Evolutionary conservation across 2,797 vertebrate genomes (phyloP).

Genomic region (Ispidina lecontei): DNA sequence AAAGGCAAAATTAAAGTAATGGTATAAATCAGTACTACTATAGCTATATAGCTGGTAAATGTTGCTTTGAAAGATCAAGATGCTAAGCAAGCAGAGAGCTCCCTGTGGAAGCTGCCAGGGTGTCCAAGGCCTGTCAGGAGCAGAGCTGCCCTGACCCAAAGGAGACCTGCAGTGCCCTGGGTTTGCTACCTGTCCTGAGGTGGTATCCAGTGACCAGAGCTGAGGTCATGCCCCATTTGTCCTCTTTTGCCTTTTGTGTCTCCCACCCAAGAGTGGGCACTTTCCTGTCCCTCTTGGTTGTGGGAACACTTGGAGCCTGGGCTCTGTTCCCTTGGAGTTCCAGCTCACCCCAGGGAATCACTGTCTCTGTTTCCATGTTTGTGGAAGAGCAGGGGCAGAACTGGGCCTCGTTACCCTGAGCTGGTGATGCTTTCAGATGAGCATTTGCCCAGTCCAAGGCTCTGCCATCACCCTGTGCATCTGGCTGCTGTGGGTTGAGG

Average conservation of each 20-base stretch:
- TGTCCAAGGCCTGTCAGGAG: neutral
- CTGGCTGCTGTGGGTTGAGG: neutral
- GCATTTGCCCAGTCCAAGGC: neutral
- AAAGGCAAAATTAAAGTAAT: neutral
- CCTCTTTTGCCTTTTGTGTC: neutral
- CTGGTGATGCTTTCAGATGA: neutral
- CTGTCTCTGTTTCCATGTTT: accelerated
- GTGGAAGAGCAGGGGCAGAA: neutral
- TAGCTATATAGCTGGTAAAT: neutral
- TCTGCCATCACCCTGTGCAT: neutral
- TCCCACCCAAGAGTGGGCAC: neutral
- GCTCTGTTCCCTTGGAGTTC: neutral
- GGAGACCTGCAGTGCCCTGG: accelerated
- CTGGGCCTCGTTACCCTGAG: neutral
- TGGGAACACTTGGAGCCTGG: neutral
- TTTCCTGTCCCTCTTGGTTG: neutral
- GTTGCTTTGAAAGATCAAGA: neutral
- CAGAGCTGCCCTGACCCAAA: accelerated
- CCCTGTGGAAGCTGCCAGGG: accelerated
- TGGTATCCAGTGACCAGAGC: neutral
- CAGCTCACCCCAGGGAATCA: accelerated
- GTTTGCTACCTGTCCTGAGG: neutral
- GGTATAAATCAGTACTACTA: neutral
- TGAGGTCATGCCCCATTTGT: neutral
- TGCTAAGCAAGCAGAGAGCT: neutral